Evolutionary conservation across 2,797 vertebrate species (phyloP), one percentile per base, ranked within the genome.

Genomic region (Cirrhinus molitorella): DNA sequence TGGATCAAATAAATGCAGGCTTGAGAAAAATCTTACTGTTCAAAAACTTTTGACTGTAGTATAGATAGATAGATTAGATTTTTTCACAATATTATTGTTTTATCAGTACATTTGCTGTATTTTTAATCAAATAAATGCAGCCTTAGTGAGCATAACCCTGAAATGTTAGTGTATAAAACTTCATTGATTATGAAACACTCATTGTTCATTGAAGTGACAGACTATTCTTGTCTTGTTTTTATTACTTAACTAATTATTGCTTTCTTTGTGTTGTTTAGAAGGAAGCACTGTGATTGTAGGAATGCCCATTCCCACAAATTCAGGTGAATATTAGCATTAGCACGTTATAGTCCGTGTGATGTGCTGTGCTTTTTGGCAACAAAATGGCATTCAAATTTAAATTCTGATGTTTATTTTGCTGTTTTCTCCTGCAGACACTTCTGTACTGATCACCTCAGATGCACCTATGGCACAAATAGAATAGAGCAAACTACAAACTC

Each of bases 371-470:
- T 51, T 45, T 34, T 51, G 16, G 5, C 55, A 19, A 12, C n/a
- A 45, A 23, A 76, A 59, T 5, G 10, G 13, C 40, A 45, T 37
- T 14, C 1, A 4, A 51, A 1, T 51, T 53, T 1, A 23, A 5
- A 25, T 37, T 49, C 5, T 49, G n/a, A 37, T 17, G 1, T 1
- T 28, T 57, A 0, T 68, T 79, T 79, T 49, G 34, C 34, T 70
- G 19, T 40, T 31, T 63, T 28, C 11, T 85, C 61, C 40, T 87
- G 43, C 90, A 95, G 94, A 87, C 12, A 43, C 23, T 9, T 88
- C 91, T 0, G 92, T 94, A 3, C 90, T 94, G 85, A 91, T 93
- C 78, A 91, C 93, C 85, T 90, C 92, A 74, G 88, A 89, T 0
- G 51, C 88, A 11, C 51, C 88, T 61, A 73, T 84, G 68, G 47